Percentiles rank a stretch among this genome's conserved stretches.
Evolutionary conservation across 2,113 vertebrate genomes (phyloP).

Genomic region (Hemicordylus capensis): DNA sequence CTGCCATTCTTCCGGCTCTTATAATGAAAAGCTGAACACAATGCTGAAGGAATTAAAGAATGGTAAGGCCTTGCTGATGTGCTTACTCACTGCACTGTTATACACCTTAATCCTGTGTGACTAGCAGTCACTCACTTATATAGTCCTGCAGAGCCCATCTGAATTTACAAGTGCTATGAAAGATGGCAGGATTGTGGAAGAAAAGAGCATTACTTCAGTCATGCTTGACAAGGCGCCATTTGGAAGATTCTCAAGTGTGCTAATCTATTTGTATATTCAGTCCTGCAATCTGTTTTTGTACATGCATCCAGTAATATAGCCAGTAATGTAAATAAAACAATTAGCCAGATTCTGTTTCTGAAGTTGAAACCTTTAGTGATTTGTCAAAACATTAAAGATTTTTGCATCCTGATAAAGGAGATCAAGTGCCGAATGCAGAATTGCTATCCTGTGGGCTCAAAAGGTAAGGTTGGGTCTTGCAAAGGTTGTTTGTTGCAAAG

Average conservation of each 20-base stretch:
- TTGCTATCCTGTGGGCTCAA: too few relatives aligned
- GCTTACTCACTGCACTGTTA: conserved; percentile 5
- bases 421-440: background rate
- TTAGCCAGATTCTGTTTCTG: background rate
- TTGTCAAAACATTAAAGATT: background rate
- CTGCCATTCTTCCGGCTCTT: conserved; percentile 41
- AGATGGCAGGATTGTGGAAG: conserved; percentile 16
- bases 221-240: background rate
- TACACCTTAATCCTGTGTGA: background rate
- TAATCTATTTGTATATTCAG: background rate
- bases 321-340: background rate
- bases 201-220: conserved; percentile 34
- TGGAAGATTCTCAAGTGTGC: background rate
- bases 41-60: conserved; percentile 28
- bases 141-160: conserved; percentile 37
- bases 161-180: conserved; percentile 40
- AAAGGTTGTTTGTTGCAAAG: background rate
- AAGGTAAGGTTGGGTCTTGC: background rate
- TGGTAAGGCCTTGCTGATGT: background rate
- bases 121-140: conserved; percentile 7
- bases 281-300: background rate
- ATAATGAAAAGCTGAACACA: conserved; percentile 25
- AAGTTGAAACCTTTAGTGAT: background rate
- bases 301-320: background rate
- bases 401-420: background rate